Conservation (phyloP, 1,140 invertebrate species). For the Drosophila guanche region DNA sequence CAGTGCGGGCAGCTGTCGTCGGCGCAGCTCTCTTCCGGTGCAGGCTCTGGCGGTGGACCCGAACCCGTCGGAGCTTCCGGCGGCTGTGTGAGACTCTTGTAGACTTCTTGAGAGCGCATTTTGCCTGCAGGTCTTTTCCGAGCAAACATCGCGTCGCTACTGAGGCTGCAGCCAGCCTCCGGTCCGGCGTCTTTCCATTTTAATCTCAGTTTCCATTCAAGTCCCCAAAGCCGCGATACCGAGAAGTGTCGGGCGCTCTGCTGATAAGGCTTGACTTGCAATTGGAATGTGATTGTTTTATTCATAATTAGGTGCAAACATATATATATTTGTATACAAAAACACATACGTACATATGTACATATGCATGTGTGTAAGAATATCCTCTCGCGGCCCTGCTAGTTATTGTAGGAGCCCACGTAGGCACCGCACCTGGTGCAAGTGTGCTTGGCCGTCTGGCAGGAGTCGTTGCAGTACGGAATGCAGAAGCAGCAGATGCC, state of each 20-base stretch:
- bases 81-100: constrained; percentile 13
- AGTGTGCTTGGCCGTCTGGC: constrained; percentile 86
- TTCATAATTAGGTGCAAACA: neutral
- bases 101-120: constrained; percentile 23
- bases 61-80: neutral
- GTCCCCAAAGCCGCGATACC: neutral
- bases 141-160: constrained; percentile 9
- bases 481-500: constrained; percentile 85
- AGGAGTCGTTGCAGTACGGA: constrained; percentile 88
- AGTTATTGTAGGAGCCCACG: constrained; percentile 85
- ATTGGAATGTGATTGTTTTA: neutral
- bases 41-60: neutral
- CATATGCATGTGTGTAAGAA: too few species aligned
- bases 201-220: neutral
- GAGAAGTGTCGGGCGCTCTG: neutral
- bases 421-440: constrained; percentile 87
- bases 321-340: neutral
- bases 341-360: neutral
- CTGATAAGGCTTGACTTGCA: constrained; percentile 21
- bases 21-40: too few species aligned
- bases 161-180: constrained; percentile 2
- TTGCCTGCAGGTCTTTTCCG: constrained; percentile 1
- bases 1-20: too few species aligned
- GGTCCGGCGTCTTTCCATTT: too few species aligned
- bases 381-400: neutral